phyloP scores from a whole-genome alignment of 2,888 invertebrate species.

The Phortica okadai region DNA sequence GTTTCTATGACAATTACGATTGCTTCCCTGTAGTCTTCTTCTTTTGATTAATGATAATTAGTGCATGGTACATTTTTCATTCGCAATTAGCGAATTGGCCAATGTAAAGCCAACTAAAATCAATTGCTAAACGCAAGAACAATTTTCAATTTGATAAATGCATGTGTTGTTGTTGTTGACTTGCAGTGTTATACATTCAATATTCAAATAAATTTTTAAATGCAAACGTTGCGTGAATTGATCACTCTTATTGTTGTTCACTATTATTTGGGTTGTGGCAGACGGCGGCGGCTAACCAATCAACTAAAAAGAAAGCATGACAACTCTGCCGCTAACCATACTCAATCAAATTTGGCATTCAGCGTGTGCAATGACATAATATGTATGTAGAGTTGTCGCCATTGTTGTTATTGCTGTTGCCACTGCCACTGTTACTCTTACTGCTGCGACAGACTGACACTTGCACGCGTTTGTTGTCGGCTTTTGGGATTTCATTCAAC shows the following conservation, averaged over 20 bases:
- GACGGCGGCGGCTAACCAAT: neutral
- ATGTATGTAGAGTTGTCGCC: neutral
- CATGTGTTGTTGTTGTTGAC: neutral
- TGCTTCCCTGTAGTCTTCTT: too few species aligned
- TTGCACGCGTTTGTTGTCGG: neutral
- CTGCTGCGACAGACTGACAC: neutral
- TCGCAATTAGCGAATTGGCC: neutral
- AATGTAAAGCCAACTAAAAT: neutral
- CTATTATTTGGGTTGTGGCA: neutral
- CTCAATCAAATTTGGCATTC: neutral
- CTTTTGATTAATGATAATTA: too few species aligned
- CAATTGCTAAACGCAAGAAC: neutral
- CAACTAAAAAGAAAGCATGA: neutral
- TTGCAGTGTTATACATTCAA: neutral
- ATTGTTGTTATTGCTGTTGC: neutral
- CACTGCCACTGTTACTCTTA: neutral
- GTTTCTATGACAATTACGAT: too few species aligned
- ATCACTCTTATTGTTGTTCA: neutral
- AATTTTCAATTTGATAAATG: neutral
- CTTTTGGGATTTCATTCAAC: slow-evolving; percentile 6
- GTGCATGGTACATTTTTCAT: too few species aligned
- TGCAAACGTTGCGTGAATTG: neutral
- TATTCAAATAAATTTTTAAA: slow-evolving; percentile 14
- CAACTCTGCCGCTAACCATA: neutral
- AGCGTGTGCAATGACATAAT: neutral